These are phyloP conservation scores for Abrostola triplasia DNA, from an alignment of 2,888 invertebrate genomes.

Conservation along the genomic window DNA sequence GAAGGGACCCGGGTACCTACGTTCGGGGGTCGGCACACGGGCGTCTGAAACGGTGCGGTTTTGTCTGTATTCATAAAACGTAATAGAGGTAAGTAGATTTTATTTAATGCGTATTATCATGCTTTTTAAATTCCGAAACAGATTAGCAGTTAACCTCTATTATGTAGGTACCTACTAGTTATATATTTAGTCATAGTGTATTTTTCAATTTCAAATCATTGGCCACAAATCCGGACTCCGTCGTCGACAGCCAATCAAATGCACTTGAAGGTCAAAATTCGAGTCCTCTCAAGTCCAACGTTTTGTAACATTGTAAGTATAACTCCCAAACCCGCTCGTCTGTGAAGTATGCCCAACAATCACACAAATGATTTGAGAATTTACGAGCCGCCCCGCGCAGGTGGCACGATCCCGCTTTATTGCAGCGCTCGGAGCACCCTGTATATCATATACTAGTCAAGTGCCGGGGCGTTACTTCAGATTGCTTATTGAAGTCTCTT, in stretches of 20 bases:
- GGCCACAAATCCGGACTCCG: too few relatives aligned
- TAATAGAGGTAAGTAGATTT: too few relatives aligned
- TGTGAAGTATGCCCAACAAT: conserved; percentile 52
- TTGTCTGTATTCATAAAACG: neutral
- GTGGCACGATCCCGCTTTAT: conserved; percentile 59
- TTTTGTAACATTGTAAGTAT: too few relatives aligned
- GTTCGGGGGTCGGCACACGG: conserved; percentile 21
- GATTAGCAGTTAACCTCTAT: too few relatives aligned
- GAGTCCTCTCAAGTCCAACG: too few relatives aligned
- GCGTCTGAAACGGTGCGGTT: conserved; percentile 30
- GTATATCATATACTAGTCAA: conserved; percentile 46
- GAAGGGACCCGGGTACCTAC: conserved; percentile 41
- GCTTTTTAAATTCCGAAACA: too few relatives aligned
- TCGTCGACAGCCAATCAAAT: too few relatives aligned
- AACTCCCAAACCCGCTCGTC: conserved; percentile 36
- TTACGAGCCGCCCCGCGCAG: conserved; percentile 57
- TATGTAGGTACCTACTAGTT: too few relatives aligned
- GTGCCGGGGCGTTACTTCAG: conserved; percentile 23
- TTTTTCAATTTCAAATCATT: too few relatives aligned
- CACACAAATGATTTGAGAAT: conserved; percentile 67
- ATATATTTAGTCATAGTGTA: too few relatives aligned
- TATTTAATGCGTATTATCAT: too few relatives aligned
- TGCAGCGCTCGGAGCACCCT: conserved; percentile 49
- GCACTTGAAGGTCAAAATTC: too few relatives aligned
- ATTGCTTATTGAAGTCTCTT: conserved; percentile 10